These are phyloP conservation scores for Procambarus clarkii DNA, from an alignment of 1,140 invertebrate species.

Conservation along the genomic window DNA sequence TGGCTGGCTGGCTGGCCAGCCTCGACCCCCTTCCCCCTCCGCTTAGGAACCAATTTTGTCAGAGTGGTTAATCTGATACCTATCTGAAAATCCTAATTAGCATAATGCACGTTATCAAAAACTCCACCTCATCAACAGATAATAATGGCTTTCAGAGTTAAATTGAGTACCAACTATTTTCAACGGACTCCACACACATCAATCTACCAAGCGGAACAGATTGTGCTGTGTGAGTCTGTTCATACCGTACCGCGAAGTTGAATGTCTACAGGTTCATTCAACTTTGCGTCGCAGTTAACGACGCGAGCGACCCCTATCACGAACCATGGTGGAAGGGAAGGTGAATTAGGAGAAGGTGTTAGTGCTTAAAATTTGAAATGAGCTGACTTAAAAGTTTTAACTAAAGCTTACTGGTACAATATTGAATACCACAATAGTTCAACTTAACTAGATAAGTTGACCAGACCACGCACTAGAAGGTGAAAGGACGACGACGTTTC, in stretches of 20 bases:
- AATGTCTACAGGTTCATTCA: too few relatives aligned
- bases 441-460: too few relatives aligned
- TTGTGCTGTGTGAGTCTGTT: not conserved
- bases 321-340: too few relatives aligned
- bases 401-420: too few relatives aligned
- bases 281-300: too few relatives aligned
- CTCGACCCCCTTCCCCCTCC: not conserved
- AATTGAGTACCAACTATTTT: not conserved
- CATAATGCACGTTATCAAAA: constrained; percentile 11
- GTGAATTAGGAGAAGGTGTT: too few relatives aligned
- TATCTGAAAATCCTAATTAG: constrained; percentile 5
- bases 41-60: not conserved
- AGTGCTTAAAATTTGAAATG: too few relatives aligned
- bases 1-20: not conserved
- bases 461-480: too few relatives aligned
- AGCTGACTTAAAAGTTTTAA: too few relatives aligned
- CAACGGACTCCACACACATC: not conserved
- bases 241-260: not conserved
- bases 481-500: too few relatives aligned
- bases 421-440: too few relatives aligned
- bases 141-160: not conserved
- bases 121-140: constrained; percentile 5
- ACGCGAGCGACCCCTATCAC: too few relatives aligned
- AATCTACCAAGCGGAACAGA: not conserved
- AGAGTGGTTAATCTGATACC: constrained; percentile 11